Evolutionary conservation across 1,140 invertebrate species (phyloP), one percentile per base, ranked within the genome.

Genomic region (Melanaphis sacchari): DNA sequence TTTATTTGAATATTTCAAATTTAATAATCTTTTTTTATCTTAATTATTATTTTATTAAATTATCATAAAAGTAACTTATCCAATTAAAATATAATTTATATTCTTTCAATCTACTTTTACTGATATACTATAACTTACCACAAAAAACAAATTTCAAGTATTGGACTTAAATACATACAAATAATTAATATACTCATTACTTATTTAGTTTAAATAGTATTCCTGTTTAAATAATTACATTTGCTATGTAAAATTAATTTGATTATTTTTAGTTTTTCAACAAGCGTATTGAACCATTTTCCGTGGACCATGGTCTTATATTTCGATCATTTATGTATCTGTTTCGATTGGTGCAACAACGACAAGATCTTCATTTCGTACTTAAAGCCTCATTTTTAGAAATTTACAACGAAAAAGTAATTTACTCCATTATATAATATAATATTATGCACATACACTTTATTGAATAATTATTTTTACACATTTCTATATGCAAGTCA

Each of bases 371-470:
- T 92, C 97, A 98, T 95, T 98, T 99, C 95, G 96, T 99, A 54
- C 96, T 99, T 54, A 98, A 98, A 95, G 97, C 99, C 93, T 99
- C 98, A 94, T 98, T 99, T 95, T 96, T 99, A 94, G 98, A 99
- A 96, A 99, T 99, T 93, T 99, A 99, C 95, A 99, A 99, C 95
- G 98, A 99, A 96, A 98, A 99, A 96, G 98, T 99, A 94, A 95
- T 95, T 87, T 43, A 89, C 24, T 15, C 2, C n/a, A 85, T 15
- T 11, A 85, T 43, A 85, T 31, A n/a, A 46, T 8, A 87, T 43
- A 46, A 40, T 87, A 43, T 49, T 36, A 24, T 54, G 46, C 26
- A 21, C 9, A 87, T 41, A 46, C n/a, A 43, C 46, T 87, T 43
- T 43, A 26, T 43, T n/a, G 15, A 43, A 43, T 46, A 66, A 59